A percentile compares a stretch with the other conserved stretches of the same genome.
These are phyloP conservation scores for Mythimna loreyi DNA, from an alignment of 2,888 invertebrate species.

Conservation along the genomic window DNA sequence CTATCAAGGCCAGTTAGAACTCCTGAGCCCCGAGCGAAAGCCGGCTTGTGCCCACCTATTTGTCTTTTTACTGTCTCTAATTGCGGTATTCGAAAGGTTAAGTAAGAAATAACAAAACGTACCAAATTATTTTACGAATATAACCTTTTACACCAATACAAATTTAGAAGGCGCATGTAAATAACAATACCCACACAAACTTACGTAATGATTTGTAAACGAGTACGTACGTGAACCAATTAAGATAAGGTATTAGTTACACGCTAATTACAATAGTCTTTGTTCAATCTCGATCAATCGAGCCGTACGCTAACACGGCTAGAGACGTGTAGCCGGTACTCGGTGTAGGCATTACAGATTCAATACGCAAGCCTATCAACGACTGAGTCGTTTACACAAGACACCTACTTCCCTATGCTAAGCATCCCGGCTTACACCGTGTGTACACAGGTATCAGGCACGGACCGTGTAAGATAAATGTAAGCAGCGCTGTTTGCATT, in stretches of 20 bases:
- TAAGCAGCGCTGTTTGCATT: conserved; percentile 74
- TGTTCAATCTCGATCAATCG: conserved; percentile 50
- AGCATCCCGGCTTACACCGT: conserved; percentile 60
- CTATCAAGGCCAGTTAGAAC: neutral
- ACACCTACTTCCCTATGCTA: conserved; percentile 67
- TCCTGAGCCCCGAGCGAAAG: no score
- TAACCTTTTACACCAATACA: no score
- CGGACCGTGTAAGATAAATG: conserved; percentile 58
- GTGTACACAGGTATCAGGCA: conserved; percentile 56
- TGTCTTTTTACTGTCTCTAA: no score
- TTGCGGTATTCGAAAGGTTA: no score
- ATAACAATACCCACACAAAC: neutral
- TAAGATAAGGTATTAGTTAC: conserved; percentile 50
- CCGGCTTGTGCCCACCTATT: no score
- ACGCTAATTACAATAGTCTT: conserved; percentile 55
- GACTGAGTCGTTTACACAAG: conserved; percentile 71
- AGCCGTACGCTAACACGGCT: conserved; percentile 12
- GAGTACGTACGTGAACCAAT: conserved; percentile 30
- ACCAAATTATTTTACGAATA: no score
- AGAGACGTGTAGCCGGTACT: conserved; percentile 36
- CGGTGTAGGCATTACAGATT: conserved; percentile 61
- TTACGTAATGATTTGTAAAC: conserved; percentile 21
- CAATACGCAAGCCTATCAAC: conserved; percentile 69
- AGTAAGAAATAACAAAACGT: neutral
- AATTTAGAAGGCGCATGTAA: neutral